A percentile compares a stretch with the other conserved stretches of the same genome.
These are phyloP conservation scores for Adelphocoris suturalis DNA, from an alignment of 2,888 invertebrate species.

Conservation along the genomic window DNA sequence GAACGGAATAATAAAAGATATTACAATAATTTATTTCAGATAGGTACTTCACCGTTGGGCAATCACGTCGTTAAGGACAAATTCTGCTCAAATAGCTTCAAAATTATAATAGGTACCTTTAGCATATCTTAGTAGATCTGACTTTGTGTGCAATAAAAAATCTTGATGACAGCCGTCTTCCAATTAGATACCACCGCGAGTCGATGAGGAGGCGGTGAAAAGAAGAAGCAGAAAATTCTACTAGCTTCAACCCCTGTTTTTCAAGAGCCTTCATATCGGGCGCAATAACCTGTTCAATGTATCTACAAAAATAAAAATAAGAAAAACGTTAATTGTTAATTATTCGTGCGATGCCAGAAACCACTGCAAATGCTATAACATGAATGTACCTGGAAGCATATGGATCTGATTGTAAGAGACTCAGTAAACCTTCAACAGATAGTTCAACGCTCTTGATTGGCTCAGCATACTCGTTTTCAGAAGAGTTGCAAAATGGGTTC, in stretches of 20 bases:
- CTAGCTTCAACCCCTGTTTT: slow-evolving; percentile 55
- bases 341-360: neutral
- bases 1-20: no score
- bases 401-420: slow-evolving; percentile 48
- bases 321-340: no score
- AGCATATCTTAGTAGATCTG: neutral
- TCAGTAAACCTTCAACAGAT: slow-evolving; percentile 36
- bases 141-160: slow-evolving; percentile 56
- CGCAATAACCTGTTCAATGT: slow-evolving; percentile 60
- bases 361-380: neutral
- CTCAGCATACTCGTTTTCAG: slow-evolving; percentile 51
- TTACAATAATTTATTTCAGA: no score
- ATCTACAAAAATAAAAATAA: slow-evolving; percentile 9
- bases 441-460: slow-evolving; percentile 38
- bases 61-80: no score
- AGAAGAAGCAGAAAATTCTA: slow-evolving; percentile 56
- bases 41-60: no score
- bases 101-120: neutral
- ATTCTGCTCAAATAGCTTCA: no score
- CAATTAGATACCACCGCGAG: slow-evolving; percentile 61
- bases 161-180: slow-evolving; percentile 45
- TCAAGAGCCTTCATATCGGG: slow-evolving; percentile 62
- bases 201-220: slow-evolving; percentile 63
- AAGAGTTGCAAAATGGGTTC: slow-evolving; percentile 53
- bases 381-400: slow-evolving; percentile 28